phyloP scores from a whole-genome alignment of 2,888 invertebrate species.

The Imbricaverruca yamaguchii region DNA sequence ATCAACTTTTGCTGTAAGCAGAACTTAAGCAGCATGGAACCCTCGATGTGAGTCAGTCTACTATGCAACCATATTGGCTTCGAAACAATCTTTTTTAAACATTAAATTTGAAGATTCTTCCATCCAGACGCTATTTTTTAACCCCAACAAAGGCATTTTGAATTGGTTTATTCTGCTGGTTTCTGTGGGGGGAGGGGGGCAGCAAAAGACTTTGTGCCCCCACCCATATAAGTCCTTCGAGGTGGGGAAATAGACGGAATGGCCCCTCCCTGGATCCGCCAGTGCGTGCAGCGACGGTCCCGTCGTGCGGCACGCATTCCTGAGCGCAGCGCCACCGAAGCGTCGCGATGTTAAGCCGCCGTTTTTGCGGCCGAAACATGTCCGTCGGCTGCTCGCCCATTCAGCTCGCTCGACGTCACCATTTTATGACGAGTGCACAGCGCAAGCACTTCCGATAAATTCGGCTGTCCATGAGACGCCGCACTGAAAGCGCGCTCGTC shows the following conservation, averaged over 20 bases:
- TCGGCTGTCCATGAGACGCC: neutral
- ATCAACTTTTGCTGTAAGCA: too few species aligned
- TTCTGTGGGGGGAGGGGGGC: too few species aligned
- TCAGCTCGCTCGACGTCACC: neutral
- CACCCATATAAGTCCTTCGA: too few species aligned
- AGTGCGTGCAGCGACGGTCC: neutral
- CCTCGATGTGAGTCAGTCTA: too few species aligned
- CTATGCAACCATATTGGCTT: too few species aligned
- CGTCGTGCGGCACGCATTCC: neutral
- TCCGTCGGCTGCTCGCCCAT: neutral
- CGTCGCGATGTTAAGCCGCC: neutral
- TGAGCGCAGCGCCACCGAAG: neutral
- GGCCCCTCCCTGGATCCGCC: neutral
- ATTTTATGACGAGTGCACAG: neutral
- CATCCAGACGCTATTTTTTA: too few species aligned
- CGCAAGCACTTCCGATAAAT: neutral
- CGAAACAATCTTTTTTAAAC: too few species aligned
- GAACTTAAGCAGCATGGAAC: too few species aligned
- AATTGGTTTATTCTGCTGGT: too few species aligned
- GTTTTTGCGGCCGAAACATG: neutral
- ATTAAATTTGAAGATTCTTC: too few species aligned
- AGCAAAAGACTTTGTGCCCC: too few species aligned
- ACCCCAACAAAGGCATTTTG: too few species aligned
- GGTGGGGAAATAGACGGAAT: neutral
- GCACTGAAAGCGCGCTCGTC: slow-evolving; percentile 1